Evolutionary conservation across 2,888 invertebrate genomes (phyloP).

Genomic region (Stenichneumon culpator): DNA sequence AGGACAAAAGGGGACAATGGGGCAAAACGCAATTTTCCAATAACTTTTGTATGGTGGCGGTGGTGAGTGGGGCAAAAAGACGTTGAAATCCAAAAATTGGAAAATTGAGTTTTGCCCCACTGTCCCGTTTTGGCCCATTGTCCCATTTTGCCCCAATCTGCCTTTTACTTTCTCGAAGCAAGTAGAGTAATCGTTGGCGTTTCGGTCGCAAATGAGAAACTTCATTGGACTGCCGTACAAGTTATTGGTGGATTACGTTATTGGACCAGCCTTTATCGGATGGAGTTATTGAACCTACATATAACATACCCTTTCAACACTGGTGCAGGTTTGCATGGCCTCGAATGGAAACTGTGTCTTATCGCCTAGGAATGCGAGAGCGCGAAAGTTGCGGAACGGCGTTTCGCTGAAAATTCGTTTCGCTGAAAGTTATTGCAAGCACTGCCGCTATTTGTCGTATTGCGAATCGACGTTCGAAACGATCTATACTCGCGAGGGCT

Average conservation of each 20-base stretch:
- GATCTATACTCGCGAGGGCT: background rate
- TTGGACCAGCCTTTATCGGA: too few relatives aligned
- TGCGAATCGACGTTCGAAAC: background rate
- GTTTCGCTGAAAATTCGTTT: conserved; percentile 22
- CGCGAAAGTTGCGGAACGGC: conserved; percentile 14
- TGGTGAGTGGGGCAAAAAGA: too few relatives aligned
- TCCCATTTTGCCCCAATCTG: too few relatives aligned
- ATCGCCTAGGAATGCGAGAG: background rate
- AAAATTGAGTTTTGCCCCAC: too few relatives aligned
- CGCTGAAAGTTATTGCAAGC: background rate
- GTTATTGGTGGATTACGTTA: conserved; percentile 21
- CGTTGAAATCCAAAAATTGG: too few relatives aligned
- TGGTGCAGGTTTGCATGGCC: conserved; percentile 49
- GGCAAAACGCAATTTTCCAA: too few relatives aligned
- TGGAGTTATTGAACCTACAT: too few relatives aligned
- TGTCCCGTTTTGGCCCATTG: too few relatives aligned
- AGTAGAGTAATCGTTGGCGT: too few relatives aligned
- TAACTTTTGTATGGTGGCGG: too few relatives aligned
- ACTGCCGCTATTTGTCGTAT: background rate
- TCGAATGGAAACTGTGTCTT: conserved; percentile 34
- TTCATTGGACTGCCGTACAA: conserved; percentile 18
- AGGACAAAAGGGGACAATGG: too few relatives aligned
- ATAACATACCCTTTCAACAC: background rate
- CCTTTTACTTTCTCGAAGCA: too few relatives aligned
- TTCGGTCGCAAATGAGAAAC: background rate